Evolutionary conservation across 2,888 invertebrate species (phyloP).

Genomic region (Neoitamus cyanurus): DNA sequence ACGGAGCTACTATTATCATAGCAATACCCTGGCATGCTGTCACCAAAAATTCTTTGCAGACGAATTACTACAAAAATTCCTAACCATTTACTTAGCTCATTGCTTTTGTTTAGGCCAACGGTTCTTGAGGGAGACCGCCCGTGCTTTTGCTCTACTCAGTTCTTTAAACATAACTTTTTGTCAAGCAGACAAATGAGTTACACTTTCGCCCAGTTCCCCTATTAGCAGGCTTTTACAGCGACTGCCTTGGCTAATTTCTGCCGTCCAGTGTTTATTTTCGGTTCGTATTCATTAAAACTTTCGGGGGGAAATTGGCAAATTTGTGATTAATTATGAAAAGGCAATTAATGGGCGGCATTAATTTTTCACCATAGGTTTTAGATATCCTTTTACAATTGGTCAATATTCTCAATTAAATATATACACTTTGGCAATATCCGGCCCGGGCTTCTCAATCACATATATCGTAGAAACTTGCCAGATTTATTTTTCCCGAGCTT

Average conservation of each 20-base stretch:
- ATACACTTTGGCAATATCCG: not conserved
- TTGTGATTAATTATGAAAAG: not conserved
- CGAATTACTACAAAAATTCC: not conserved
- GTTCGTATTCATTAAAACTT: not conserved
- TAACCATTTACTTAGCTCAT: not conserved
- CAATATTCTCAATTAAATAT: not conserved
- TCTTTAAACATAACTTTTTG: not conserved
- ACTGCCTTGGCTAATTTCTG: not conserved
- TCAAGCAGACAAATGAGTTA: not conserved
- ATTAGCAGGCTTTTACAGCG: not conserved
- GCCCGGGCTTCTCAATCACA: not conserved
- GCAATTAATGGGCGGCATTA: not conserved
- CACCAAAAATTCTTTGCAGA: conserved; percentile 17
- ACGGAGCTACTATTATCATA: not conserved
- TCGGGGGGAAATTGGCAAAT: not conserved
- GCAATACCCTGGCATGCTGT: conserved; percentile 18
- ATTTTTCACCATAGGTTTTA: not conserved
- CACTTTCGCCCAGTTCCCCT: not conserved
- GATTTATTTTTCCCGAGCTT: not conserved
- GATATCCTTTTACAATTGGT: not conserved
- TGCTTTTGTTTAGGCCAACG: not conserved
- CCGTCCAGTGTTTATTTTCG: not conserved
- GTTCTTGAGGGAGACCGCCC: not conserved
- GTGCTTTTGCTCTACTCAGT: not conserved
- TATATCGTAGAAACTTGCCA: not conserved